Evolutionary conservation across 2,797 vertebrate species (phyloP).

Genomic region (Phalanger gymnotis): DNA sequence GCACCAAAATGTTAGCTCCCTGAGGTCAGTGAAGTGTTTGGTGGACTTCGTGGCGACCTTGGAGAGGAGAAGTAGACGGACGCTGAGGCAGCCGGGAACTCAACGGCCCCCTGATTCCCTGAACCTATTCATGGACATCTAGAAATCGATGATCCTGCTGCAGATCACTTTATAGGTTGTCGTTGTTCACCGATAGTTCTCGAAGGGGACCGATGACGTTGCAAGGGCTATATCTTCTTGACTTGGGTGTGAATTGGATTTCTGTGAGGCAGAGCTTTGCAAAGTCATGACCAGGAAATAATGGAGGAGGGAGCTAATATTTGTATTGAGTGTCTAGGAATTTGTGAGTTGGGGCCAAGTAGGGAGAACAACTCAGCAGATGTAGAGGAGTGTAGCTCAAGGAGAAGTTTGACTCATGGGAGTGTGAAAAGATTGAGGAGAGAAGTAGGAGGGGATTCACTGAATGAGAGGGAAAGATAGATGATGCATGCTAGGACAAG

Average conservation of each 20-base stretch:
- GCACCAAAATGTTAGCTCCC: not conserved
- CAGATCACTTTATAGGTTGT: not conserved
- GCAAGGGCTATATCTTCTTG: not conserved
- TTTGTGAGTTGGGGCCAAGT: not conserved
- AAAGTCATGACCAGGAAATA: not conserved
- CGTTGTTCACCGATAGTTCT: not conserved
- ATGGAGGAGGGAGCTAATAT: not conserved
- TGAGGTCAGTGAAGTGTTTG: not conserved
- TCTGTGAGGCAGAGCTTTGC: too few species aligned
- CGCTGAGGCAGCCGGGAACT: not conserved
- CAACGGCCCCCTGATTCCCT: not conserved
- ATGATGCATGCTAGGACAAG: not conserved
- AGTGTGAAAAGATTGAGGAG: not conserved
- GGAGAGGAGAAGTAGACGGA: not conserved
- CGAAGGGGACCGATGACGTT: not conserved
- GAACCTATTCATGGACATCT: not conserved
- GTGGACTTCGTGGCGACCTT: not conserved
- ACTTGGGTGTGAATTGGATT: not conserved
- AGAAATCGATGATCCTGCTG: not conserved
- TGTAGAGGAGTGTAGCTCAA: not conserved
- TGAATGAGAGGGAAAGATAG: not conserved
- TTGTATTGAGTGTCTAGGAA: not conserved
- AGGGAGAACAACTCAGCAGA: not conserved
- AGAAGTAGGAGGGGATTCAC: not conserved
- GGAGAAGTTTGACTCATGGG: not conserved